Evolutionary conservation across 2,888 invertebrate genomes (phyloP).

Genomic region (Drosophila hamatofila): DNA sequence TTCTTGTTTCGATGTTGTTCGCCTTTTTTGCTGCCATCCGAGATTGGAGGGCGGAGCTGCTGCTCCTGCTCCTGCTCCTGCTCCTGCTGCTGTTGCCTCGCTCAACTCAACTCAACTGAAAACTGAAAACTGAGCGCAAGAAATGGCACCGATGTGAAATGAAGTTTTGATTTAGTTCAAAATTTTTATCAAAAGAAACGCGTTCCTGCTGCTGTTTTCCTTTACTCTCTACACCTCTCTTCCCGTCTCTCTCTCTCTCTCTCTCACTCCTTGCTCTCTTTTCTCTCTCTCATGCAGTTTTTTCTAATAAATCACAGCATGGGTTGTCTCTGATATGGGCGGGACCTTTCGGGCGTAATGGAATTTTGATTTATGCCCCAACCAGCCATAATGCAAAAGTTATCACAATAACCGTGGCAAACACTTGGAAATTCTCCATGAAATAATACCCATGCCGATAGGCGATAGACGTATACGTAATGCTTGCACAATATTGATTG

Average conservation of each 20-base stretch:
- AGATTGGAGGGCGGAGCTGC: slow-evolving; percentile 52
- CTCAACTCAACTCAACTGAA: slow-evolving; percentile 76
- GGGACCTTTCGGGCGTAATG: slow-evolving; percentile 83
- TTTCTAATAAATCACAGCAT: slow-evolving; percentile 83
- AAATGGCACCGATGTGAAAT: slow-evolving; percentile 85
- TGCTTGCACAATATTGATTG: slow-evolving; percentile 51
- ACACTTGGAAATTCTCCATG: slow-evolving; percentile 56
- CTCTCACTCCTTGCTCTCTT: slow-evolving; percentile 13
- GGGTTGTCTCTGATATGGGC: slow-evolving; percentile 84
- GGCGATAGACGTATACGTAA: slow-evolving; percentile 53
- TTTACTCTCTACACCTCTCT: slow-evolving; percentile 13
- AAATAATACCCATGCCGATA: slow-evolving; percentile 48
- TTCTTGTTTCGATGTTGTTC: slow-evolving; percentile 80
- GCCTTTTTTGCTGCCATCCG: slow-evolving; percentile 66
- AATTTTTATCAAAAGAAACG: slow-evolving; percentile 85
- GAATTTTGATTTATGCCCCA: slow-evolving; percentile 84
- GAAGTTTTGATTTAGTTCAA: slow-evolving; percentile 85
- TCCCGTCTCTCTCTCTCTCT: slow-evolving; percentile 9
- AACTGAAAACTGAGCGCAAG: slow-evolving; percentile 73
- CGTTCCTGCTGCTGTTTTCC: slow-evolving; percentile 66
- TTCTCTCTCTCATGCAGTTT: slow-evolving; percentile 53
- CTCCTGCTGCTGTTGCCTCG: slow-evolving; percentile 5
- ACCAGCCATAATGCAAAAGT: slow-evolving; percentile 83
- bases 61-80: neutral
- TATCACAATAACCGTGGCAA: slow-evolving; percentile 66